Conservation (phyloP, 1,140 invertebrate species). For the Drosophila parabipectinata region DNA sequence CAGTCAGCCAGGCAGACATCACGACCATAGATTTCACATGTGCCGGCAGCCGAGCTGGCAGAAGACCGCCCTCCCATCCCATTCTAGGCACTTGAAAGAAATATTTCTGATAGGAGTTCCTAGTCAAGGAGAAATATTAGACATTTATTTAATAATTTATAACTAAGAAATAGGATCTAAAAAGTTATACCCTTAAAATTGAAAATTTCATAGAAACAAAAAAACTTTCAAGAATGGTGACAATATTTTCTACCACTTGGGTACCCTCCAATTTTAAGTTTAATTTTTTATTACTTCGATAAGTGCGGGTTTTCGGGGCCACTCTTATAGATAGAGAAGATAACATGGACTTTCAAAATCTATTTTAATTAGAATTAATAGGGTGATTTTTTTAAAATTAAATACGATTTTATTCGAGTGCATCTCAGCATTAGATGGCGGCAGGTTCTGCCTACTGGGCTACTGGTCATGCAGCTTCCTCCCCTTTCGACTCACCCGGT, state of each 20-base stretch:
- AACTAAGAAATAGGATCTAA: too few species aligned
- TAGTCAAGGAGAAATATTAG: background rate
- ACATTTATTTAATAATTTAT: too few species aligned
- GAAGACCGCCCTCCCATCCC: conserved; percentile 19
- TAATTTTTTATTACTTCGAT: too few species aligned
- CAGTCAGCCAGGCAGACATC: conserved; percentile 35
- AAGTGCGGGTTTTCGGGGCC: too few species aligned
- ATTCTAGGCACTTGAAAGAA: conserved; percentile 10
- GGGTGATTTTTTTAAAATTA: background rate
- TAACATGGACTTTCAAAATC: too few species aligned
- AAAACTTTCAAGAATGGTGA: too few species aligned
- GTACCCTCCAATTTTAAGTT: too few species aligned
- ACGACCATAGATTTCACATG: conserved; percentile 70
- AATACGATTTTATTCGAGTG: conserved; percentile 5
- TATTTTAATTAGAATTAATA: background rate
- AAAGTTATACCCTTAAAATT: too few species aligned
- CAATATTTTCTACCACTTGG: too few species aligned
- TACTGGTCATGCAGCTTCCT: conserved; percentile 68
- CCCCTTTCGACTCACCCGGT: conserved; percentile 21
- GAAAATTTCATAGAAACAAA: too few species aligned
- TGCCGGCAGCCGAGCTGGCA: conserved; percentile 50
- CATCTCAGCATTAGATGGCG: conserved; percentile 28
- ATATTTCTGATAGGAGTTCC: background rate
- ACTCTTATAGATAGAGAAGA: too few species aligned
- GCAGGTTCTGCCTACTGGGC: conserved; percentile 67